Base-by-base conservation (phyloP, 2,113 vertebrate species). In the Ahaetulla prasina region DNA sequence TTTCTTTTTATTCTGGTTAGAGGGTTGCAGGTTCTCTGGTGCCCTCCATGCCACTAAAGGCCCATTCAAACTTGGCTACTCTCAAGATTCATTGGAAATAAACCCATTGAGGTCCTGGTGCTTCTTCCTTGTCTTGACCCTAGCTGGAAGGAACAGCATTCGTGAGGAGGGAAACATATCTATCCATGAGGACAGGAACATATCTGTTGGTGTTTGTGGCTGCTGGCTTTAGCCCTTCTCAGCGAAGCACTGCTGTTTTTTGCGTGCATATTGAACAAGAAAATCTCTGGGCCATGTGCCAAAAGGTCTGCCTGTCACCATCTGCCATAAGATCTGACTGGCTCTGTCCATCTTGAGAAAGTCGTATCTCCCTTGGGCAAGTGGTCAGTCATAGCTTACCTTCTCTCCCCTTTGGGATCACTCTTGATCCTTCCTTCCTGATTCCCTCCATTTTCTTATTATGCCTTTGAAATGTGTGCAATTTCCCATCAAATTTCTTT, bases 211-310 rank as follows among this genome's bases (percentile, higher is more conserved):
- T 35, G 53, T 55, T 45, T 68, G 49, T 25, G 88, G 74, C 74
- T 92, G 85, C 74, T 92, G 43, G 91, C 80, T 89, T 85, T 60
- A 54, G 57, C 85, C 74, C 57, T 57, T 45, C 74, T 89, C 45
- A 57, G 68, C 25, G 30, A 89, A 88, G 88, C 45, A n/a, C 53
- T 88, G 30, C 88, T 45, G 14, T 50, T 92, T 92, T 92, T 88
- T 89, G 92, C 22, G 7, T n/a, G 30, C 43, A 35, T 60, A 45
- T 23, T 57, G 88, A 74, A 87, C 87, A 92, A 87, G 87, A 85
- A 92, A 92, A 89, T 89, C 52, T 84, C 68, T 74, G 16, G 68
- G 68, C 91, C 68, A 50, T 85, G 52, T 57, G 87, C 91, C 52
- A 20, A 85, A 85, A 85, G 52, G 74, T 39, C 92, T 85, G 88